These are phyloP conservation scores for Enteromius anoplus DNA, from an alignment of 2,797 vertebrate genomes.

Conservation along the genomic window DNA sequence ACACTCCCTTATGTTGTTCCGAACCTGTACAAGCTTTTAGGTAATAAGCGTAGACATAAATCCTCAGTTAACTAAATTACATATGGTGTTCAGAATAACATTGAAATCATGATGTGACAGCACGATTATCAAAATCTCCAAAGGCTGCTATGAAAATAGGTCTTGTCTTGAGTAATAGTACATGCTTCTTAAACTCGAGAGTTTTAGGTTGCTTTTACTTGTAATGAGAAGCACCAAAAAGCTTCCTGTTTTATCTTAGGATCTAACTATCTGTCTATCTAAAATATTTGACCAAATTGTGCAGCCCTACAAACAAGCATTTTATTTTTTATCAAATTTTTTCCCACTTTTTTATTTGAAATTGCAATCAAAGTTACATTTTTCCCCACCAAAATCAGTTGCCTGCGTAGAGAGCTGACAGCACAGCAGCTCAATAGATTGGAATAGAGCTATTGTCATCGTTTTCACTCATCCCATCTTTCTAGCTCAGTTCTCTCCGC, in stretches of 20 bases:
- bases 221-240: background rate
- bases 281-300: background rate
- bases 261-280: too few relatives aligned
- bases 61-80: background rate
- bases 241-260: background rate
- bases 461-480: conserved; percentile 15
- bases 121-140: too few relatives aligned
- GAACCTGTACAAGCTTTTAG: background rate
- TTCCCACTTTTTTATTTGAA: background rate
- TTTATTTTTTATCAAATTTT: too few relatives aligned
- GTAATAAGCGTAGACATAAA: background rate
- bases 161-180: background rate
- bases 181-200: background rate
- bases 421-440: background rate
- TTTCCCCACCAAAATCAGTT: background rate
- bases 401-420: background rate
- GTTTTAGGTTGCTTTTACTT: background rate
- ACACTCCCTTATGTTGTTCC: too few relatives aligned
- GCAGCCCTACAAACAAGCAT: background rate
- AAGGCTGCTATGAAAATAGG: background rate
- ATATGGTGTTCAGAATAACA: too few relatives aligned
- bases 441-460: conserved; percentile 13
- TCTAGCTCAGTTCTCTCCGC: conserved; percentile 26
- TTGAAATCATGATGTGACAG: too few relatives aligned
- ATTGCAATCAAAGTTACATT: background rate